Conservation (phyloP, 1,140 invertebrate species). For the Vanessa tameamea region DNA sequence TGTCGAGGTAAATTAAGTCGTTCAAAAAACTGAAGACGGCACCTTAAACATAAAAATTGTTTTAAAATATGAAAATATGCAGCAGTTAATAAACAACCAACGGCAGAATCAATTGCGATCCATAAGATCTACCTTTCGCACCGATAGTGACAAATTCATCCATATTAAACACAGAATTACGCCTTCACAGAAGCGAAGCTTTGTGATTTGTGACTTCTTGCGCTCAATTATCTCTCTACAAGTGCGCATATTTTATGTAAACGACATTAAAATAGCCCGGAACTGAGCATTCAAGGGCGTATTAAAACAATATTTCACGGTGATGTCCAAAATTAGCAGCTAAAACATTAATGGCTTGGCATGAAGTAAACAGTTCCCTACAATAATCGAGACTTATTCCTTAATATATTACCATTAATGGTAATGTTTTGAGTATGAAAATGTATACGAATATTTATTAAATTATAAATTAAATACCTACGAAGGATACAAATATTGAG, state of each 20-base stretch:
- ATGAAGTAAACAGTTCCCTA: slow-evolving; percentile 3
- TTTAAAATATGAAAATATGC: slow-evolving; percentile 12
- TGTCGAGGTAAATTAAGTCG: not conserved
- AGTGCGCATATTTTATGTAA: slow-evolving; percentile 10
- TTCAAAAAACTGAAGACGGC: slow-evolving; percentile 14
- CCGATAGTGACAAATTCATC: slow-evolving; percentile 17
- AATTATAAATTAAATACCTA: not conserved
- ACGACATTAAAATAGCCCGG: slow-evolving; percentile 19
- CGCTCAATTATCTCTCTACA: slow-evolving; percentile 12
- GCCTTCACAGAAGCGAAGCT: not conserved
- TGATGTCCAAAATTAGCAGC: slow-evolving; percentile 10
- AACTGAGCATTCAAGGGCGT: slow-evolving; percentile 8
- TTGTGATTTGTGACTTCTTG: slow-evolving; percentile 13
- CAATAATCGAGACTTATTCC: slow-evolving; percentile 14
- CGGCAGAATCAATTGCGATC: slow-evolving; percentile 6
- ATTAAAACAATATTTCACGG: slow-evolving; percentile 11
- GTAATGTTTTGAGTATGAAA: not conserved
- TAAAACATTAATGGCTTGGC: not conserved
- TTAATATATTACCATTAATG: not conserved
- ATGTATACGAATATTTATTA: not conserved
- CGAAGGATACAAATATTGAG: too few relatives aligned
- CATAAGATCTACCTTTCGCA: slow-evolving; percentile 9
- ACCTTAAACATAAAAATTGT: not conserved
- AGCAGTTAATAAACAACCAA: not conserved
- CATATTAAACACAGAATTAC: slow-evolving; percentile 13